Base-by-base conservation (phyloP, 2,797 vertebrate species). In the Macroramphosus scolopax region DNA sequence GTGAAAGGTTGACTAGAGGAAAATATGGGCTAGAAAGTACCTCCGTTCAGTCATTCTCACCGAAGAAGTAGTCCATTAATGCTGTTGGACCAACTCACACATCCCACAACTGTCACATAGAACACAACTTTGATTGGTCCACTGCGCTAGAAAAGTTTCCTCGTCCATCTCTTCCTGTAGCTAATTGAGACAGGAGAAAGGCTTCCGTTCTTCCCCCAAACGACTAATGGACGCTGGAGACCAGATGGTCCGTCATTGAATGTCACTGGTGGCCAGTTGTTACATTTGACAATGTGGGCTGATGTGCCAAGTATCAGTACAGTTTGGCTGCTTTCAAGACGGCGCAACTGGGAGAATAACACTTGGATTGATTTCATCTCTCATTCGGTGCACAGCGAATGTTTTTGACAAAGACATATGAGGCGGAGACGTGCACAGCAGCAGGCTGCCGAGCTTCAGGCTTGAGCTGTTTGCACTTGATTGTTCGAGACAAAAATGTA, bases 331-430 rank as follows among this genome's bases (percentile, higher is more conserved):
- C 72, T 71, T 80, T 77, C 45, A 71, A 73, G 67, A 71, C 34
- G 66, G 59, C 74, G 68, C 58, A 58, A 78, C 69, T 64, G 72
- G 59, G 67, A 58, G 74, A 78, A 76, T 26, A 72, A 56, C 70
- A 60, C 56, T 82, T 77, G 77, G 78, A 87, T 73, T 78, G 81
- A 81, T 85, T 81, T 81, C 77, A 72, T 82, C 68, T 75, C 68
- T 79, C 70, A 73, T 67, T 77, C 46, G 12, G 63, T 8, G 53
- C 70, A 64, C 53, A 39, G 69, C 75, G 75, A 85, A 83, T 74
- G 82, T 78, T 80, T 85, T 50, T 81, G 77, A 81, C 82, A 82
- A 78, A 87, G 84, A 87, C 84, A 83, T 84, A 83, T 82, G 84
- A 80, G 32, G 66, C 43, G 54, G 78, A 75, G 77, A 59, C 72